Evolutionary conservation across 2,888 invertebrate species (phyloP), one percentile per base, ranked within the genome.

Genomic region (Ellobium chinense): DNA sequence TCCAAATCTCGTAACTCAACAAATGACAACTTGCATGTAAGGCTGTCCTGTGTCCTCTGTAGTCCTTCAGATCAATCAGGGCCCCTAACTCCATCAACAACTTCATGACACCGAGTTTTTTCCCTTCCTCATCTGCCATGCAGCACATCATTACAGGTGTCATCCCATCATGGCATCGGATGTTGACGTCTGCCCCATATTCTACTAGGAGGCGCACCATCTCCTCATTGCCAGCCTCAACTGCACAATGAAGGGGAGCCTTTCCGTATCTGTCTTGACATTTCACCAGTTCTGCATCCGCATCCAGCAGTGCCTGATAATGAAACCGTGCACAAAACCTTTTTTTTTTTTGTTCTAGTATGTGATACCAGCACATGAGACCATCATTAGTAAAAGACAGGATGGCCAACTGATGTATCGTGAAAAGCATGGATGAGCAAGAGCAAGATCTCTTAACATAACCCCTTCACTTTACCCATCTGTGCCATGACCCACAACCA

Each of bases 141-240:
- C 86, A 87, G 9, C 87, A 83, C 56, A 83, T 75, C 89, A 89
- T 89, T 2, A 90, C 77, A 0, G 91, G 90, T 0, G 90, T 88
- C n/a, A 87, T 82, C 0, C 89, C 90, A 21, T 85, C 82, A 29
- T 82, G 83, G 27, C 87, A 89, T n/a, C 81, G 37, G 1, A 84
- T 78, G 80, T 90, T 87, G 0, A 89, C 85, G 60, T 89, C 85
- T 0, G 88, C 88, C 7, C 87, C 86, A 37, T 82, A 81, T 46
- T 84, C 34, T 7, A 90, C 75, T 21, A 91, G 82, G 14, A 89
- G 58, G 1, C 83, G 63, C 9, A 88, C 85, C 9, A 84, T 82
- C 58, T 87, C 85, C 37, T 87, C 77, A 63, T 83, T 86, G 36
- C 85, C 89, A 9, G 85, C 85, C 21, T 87, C 87, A 5, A 87